Evolutionary conservation across 2,113 vertebrate species (phyloP).

Genomic region (Trematomus loennbergii): DNA sequence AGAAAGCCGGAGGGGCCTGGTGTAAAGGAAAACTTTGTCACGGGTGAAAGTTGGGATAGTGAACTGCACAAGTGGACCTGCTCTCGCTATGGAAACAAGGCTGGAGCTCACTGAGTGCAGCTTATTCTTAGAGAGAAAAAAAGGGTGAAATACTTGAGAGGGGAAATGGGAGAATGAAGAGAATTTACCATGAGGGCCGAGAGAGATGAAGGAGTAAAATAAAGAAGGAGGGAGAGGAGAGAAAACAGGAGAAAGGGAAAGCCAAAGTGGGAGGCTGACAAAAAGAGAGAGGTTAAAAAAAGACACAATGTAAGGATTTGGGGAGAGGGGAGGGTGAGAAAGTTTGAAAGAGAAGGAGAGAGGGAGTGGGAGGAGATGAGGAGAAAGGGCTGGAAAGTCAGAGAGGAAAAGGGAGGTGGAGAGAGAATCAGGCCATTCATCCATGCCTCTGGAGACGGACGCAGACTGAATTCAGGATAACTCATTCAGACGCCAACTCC

Average conservation of each 20-base stretch:
- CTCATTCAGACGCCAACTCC: slow-evolving; percentile 77
- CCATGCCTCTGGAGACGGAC: slow-evolving; percentile 77
- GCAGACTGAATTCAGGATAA: slow-evolving; percentile 80
- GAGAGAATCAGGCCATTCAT: slow-evolving; percentile 83
- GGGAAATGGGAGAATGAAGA: slow-evolving; percentile 53
- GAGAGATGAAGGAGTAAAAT: slow-evolving; percentile 47
- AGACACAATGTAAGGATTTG: slow-evolving; percentile 58
- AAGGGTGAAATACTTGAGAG: slow-evolving; percentile 47
- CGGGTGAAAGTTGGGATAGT: slow-evolving; percentile 28
- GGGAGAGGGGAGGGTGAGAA: slow-evolving; percentile 48
- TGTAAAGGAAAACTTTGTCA: slow-evolving; percentile 31
- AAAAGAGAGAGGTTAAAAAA: slow-evolving; percentile 19
- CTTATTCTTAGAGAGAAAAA: slow-evolving; percentile 35
- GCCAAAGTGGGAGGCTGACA: slow-evolving; percentile 38
- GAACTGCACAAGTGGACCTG: slow-evolving; percentile 48
- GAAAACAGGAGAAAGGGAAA: slow-evolving; percentile 39
- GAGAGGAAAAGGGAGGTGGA: slow-evolving; percentile 61
- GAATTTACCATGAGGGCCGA: slow-evolving; percentile 42
- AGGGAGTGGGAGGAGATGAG: slow-evolving; percentile 34
- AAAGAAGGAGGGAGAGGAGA: slow-evolving; percentile 26
- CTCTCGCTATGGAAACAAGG: slow-evolving; percentile 72
- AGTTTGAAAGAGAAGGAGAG: slow-evolving; percentile 59
- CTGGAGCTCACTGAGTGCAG: slow-evolving; percentile 46
- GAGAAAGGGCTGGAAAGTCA: slow-evolving; percentile 61
- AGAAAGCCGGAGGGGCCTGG: slow-evolving; percentile 9